Conservation (phyloP, 2,797 vertebrate genomes). For the Gadopsis marmoratus region DNA sequence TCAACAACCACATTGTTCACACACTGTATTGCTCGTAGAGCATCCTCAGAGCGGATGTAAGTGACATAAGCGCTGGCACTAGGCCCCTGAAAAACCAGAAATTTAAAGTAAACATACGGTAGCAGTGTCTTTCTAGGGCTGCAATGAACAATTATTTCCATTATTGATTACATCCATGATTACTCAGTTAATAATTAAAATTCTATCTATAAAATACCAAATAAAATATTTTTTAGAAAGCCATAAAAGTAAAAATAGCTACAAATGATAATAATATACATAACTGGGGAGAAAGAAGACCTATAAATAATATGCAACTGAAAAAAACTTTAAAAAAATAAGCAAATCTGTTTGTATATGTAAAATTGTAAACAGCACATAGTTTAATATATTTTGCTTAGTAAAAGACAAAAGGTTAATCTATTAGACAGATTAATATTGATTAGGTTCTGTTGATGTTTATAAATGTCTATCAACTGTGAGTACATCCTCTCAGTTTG, state of each 20-base stretch:
- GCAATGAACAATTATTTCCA: neutral
- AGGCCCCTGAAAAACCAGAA: constrained; percentile 89
- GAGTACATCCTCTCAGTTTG: neutral
- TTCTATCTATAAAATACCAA: neutral
- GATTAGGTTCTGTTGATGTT: neutral
- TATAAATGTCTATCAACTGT: neutral
- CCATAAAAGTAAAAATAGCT: neutral
- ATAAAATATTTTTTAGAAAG: neutral
- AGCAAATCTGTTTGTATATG: neutral
- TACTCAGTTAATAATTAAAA: neutral
- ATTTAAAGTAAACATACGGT: constrained; percentile 32
- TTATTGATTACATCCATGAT: neutral
- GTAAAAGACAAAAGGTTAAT: neutral
- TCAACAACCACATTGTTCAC: constrained; percentile 99
- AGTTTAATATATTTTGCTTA: neutral
- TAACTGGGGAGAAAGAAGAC: no score
- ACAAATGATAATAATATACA: neutral
- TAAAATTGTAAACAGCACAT: neutral
- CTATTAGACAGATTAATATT: neutral
- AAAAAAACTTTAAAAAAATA: neutral
- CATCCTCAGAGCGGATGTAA: constrained; percentile 98
- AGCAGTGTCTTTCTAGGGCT: neutral
- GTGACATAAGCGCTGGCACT: constrained; percentile 99
- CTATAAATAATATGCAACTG: neutral
- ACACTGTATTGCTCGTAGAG: constrained; percentile 98